These are phyloP conservation scores for Danaus melanippus DNA, from an alignment of 1,140 invertebrate genomes.

Conservation along the genomic window DNA sequence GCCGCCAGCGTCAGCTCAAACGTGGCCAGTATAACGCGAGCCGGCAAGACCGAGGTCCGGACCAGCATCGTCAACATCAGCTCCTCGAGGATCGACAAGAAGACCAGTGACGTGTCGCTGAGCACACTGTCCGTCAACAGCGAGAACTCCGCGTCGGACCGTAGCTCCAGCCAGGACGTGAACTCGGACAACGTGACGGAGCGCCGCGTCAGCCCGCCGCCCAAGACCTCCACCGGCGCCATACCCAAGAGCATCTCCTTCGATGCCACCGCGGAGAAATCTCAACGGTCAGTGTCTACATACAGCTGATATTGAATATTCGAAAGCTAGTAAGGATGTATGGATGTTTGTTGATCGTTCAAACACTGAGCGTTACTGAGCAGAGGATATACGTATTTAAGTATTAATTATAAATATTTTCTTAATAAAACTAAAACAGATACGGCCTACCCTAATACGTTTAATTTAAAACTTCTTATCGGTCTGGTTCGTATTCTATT, in stretches of 20 bases:
- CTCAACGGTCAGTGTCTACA: constrained; percentile 73
- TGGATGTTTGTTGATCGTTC: too few species aligned
- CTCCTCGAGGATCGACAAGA: constrained; percentile 58
- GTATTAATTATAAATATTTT: background rate
- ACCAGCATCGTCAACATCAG: constrained; percentile 66
- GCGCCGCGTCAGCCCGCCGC: constrained; percentile 57
- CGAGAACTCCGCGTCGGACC: constrained; percentile 59
- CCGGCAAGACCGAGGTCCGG: constrained; percentile 55
- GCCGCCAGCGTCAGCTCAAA: constrained; percentile 50
- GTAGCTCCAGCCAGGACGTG: constrained; percentile 66
- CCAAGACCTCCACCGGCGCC: constrained; percentile 82
- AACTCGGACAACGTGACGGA: constrained; percentile 68
- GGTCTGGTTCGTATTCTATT: too few species aligned
- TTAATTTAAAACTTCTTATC: too few species aligned
- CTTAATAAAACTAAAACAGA: too few species aligned
- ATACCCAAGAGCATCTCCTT: constrained; percentile 95
- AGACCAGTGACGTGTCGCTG: constrained; percentile 55
- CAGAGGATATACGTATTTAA: too few species aligned
- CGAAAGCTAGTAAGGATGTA: background rate
- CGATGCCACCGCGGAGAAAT: constrained; percentile 89
- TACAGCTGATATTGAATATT: background rate
- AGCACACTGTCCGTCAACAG: constrained; percentile 66
- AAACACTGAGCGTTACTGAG: too few species aligned
- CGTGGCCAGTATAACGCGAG: constrained; percentile 44
- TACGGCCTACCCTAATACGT: too few species aligned